Base-by-base conservation (phyloP, 2,888 invertebrate genomes). In the Brenthis daphne region DNA sequence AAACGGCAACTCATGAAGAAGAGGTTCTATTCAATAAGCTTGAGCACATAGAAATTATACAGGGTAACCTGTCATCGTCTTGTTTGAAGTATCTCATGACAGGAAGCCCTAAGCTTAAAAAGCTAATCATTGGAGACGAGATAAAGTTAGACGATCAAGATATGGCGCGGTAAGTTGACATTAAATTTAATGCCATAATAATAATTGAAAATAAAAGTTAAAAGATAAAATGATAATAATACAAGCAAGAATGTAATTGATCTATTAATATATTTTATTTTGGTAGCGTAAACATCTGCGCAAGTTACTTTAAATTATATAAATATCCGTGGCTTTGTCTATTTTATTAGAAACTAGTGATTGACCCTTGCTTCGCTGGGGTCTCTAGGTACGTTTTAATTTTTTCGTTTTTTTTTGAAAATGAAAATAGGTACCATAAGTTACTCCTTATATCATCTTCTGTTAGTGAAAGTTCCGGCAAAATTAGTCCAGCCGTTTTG, bases 91-190 rank as follows among this genome's bases (percentile, higher is more conserved):
- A 94, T 75, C 83, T 96, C 33, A 93, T 96, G 83, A 94, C 94
- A 61, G 92, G 93, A 66, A 90, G 93, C 72, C 94, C 94, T 5
- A 94, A 92, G 56, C 87, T 95, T 11, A 93, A 94, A 76, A 95
- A 94, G 75, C 85, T 96, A 48, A 89, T 95, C 53, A 94, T 96
- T 2, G 95, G 95, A 0, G 95, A 95, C 78, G 94, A 94, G 75
- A 92, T 96, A 14, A 94, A 93, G 71, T 88, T 96, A 77, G 95
- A 94, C 67, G 96, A 96, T 80, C 94, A 94, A 68, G 96, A 96
- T 82, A 93, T 96, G 80, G 86, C 93, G 53, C 91, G 94, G 94
- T 94, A 83, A 84, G 87, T 78, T 63, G 57, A 20, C 57, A 50
- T 29, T 58, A 29, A 29, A 29, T 29, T 4, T 29, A 43, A 11